Conservation (phyloP, 37 sponge, comb jelly and placozoan genomes). For the Lycopodina hypogea region DNA sequence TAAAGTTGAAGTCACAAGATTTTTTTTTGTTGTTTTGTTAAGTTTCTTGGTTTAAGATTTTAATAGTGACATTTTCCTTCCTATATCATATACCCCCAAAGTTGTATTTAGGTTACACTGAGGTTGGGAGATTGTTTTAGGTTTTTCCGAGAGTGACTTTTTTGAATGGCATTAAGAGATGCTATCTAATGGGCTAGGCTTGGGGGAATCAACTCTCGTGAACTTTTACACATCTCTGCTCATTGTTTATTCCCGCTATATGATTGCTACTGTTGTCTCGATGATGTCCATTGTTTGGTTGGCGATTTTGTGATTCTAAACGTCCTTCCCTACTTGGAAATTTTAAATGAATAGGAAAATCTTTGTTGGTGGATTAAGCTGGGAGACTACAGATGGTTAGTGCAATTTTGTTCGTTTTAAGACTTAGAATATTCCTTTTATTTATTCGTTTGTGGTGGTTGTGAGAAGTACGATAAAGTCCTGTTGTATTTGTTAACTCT, state of each 20-base stretch:
- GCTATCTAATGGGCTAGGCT: not conserved
- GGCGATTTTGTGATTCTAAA: not conserved
- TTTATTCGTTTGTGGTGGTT: no score
- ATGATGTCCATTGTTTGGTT: not conserved
- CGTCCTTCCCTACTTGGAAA: not conserved
- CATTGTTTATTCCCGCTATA: not conserved
- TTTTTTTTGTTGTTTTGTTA: not conserved
- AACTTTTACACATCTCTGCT: no score
- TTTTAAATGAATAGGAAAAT: conserved; percentile 56
- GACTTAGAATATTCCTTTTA: not conserved
- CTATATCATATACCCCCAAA: no score
- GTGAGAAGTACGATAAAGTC: no score
- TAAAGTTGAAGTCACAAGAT: conserved; percentile 5
- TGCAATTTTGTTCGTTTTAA: not conserved
- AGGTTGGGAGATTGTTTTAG: not conserved
- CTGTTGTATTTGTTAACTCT: not conserved
- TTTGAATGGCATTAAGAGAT: not conserved
- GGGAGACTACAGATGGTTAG: conserved; percentile 66
- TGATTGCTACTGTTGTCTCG: conserved; percentile 12
- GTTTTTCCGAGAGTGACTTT: not conserved
- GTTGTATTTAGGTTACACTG: no score
- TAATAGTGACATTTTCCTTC: no score
- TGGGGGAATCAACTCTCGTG: not conserved
- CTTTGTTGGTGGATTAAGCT: conserved; percentile 80
- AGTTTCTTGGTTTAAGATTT: not conserved